These are phyloP conservation scores for Drosophila algonquin DNA, from an alignment of 2,888 invertebrate species.

Conservation along the genomic window DNA sequence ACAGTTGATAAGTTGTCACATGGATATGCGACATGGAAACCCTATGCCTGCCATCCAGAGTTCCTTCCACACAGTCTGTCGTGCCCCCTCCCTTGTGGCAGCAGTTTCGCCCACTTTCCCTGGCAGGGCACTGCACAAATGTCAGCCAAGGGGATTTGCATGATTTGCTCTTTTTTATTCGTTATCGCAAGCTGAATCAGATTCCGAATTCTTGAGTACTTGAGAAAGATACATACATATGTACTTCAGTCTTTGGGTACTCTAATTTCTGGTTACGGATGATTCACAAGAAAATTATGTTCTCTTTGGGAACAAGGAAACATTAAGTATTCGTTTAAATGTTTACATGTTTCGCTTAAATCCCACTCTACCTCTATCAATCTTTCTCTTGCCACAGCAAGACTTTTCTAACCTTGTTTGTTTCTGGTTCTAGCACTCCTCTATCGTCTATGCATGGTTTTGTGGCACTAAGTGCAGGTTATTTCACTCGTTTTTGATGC, in stretches of 20 bases:
- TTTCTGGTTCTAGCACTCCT: constrained; percentile 35
- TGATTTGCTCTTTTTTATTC: constrained; percentile 43
- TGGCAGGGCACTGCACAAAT: constrained; percentile 31
- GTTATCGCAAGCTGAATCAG: constrained; percentile 51
- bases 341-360: too few species aligned
- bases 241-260: constrained; percentile 27
- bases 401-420: constrained; percentile 27
- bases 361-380: too few species aligned
- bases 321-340: too few species aligned
- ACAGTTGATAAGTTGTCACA: constrained; percentile 58
- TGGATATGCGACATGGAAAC: constrained; percentile 43
- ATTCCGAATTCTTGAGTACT: constrained; percentile 38
- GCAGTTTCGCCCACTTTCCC: constrained; percentile 41
- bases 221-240: constrained; percentile 5
- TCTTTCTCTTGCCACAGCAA: too few species aligned
- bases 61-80: constrained; percentile 21
- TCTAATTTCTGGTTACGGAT: constrained; percentile 8
- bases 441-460: constrained; percentile 21
- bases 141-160: constrained; percentile 43
- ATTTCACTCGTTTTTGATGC: constrained; percentile 12
- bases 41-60: constrained; percentile 34
- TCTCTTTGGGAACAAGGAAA: too few species aligned
- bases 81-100: neutral
- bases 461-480: constrained; percentile 15
- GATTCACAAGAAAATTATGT: neutral